Evolutionary conservation across 2,113 vertebrate genomes (phyloP).

Genomic region (Leptobrachium leishanense): DNA sequence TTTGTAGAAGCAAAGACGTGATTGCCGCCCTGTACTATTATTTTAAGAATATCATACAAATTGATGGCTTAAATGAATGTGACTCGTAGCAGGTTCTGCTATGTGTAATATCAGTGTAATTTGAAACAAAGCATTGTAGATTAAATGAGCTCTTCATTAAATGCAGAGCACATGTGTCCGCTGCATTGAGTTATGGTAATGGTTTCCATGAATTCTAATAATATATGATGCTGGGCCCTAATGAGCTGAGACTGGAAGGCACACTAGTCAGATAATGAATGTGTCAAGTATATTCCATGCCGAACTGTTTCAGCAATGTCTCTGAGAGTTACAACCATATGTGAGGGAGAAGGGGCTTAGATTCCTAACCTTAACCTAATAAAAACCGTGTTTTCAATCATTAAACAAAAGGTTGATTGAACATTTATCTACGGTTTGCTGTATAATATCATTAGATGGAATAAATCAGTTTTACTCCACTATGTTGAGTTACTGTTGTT

Average conservation of each 20-base stretch:
- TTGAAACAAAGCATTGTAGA: constrained; percentile 10
- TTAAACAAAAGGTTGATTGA: too few species aligned
- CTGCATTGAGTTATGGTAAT: constrained; percentile 22
- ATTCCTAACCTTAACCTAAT: too few species aligned
- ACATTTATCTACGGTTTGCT: too few species aligned
- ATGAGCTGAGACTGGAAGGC: constrained; percentile 12
- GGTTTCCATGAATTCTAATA: neutral
- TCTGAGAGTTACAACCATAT: too few species aligned
- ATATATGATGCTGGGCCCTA: neutral
- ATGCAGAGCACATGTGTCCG: constrained; percentile 7
- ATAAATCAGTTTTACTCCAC: too few species aligned
- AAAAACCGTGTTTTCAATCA: too few species aligned
- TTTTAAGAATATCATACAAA: too few species aligned
- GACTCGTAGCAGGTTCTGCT: neutral
- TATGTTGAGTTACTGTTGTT: too few species aligned
- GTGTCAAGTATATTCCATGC: neutral
- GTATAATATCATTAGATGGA: too few species aligned
- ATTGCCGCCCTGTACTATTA: too few species aligned
- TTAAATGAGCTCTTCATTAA: constrained; percentile 23
- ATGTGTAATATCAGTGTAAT: neutral
- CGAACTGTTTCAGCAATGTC: neutral
- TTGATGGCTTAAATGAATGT: neutral
- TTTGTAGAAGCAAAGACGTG: too few species aligned
- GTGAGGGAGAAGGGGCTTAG: too few species aligned
- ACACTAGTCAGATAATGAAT: constrained; percentile 15